These are phyloP conservation scores for Pelosia muscerda DNA, from an alignment of 2,888 invertebrate species.

Conservation along the genomic window DNA sequence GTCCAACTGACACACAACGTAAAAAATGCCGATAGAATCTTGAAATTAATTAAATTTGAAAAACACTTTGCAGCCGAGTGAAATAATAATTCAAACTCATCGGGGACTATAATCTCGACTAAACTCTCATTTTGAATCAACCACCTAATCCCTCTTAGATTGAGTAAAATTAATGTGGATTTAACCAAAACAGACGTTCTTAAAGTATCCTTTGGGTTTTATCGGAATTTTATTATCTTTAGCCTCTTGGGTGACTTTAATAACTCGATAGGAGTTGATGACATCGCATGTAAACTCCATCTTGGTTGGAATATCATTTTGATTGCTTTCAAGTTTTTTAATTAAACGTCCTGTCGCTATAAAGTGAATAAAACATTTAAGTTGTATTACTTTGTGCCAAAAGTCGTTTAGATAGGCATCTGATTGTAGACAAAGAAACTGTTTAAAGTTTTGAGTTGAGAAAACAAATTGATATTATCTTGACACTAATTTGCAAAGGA, in stretches of 20 bases:
- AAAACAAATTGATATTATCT: slow-evolving; percentile 29
- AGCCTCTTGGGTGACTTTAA: slow-evolving; percentile 50
- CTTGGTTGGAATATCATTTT: slow-evolving; percentile 52
- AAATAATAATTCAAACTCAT: slow-evolving; percentile 41
- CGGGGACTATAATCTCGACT: slow-evolving; percentile 39
- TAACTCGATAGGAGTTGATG: slow-evolving; percentile 54
- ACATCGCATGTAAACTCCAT: slow-evolving; percentile 46
- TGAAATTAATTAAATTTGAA: slow-evolving; percentile 57
- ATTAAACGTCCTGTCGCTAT: slow-evolving; percentile 56
- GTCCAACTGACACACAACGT: slow-evolving; percentile 25
- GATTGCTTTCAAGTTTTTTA: slow-evolving; percentile 69
- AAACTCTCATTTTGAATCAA: slow-evolving; percentile 46
- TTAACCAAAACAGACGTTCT: slow-evolving; percentile 61
- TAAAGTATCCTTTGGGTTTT: slow-evolving; percentile 52
- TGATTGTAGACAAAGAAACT: slow-evolving; percentile 19
- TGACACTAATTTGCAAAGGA: background rate
- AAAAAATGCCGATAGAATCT: slow-evolving; percentile 50
- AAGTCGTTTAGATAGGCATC: slow-evolving; percentile 46
- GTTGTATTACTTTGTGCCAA: slow-evolving; percentile 42
- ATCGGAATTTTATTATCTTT: slow-evolving; percentile 62
- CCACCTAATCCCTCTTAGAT: slow-evolving; percentile 67
- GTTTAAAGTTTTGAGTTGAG: slow-evolving; percentile 29
- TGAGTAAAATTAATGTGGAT: slow-evolving; percentile 70
- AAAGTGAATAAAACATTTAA: slow-evolving; percentile 43
- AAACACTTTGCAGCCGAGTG: slow-evolving; percentile 42